Evolutionary conservation across 2,888 invertebrate genomes (phyloP), one percentile per base, ranked within the genome.

Genomic region (Thumatha senex): DNA sequence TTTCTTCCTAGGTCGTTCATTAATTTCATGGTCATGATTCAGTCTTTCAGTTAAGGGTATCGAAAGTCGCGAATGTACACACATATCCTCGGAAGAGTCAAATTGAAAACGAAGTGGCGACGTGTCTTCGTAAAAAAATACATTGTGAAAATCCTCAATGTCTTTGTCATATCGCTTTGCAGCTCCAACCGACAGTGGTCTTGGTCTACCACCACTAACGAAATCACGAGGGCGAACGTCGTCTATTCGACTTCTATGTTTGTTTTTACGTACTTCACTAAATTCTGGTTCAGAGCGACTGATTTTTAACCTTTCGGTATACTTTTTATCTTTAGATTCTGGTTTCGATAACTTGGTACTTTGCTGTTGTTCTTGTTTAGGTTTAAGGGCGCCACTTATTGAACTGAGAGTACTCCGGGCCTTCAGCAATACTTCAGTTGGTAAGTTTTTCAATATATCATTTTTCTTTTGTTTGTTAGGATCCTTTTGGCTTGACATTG

Each of bases 1-100:
- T 80, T 97, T 97, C 81, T 97, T 97, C 48, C 96, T 92, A 0
- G 96, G 96, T 66, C 95, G 90, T 73, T 93, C 94, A 64, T 78
- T 78, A 18, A 67, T 56, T 42, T 91, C 92, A 40, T 74, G 82
- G 47, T 89, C 89, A 61, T 77, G 80, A 52, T 65, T 70, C 66
- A 72, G 85, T 85, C 80, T 92, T 75, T 92, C 83, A 65, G 80
- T 59, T 38, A 82, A 78, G 5, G 91, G 90, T 61, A 90, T 79
- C 56, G 86, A 80, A 8, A 91, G 74, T 12, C 86, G 83, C 11
- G 92, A 87, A 51, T 91, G 87, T 9, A 91, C 79, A 58, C 84
- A 86, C 59, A 89, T 70, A 53, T 89, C 86, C 48, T 89, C 89
- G 0, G 80, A 66, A 1, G 89, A 86, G 40, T 85, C 86, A 51